These are phyloP conservation scores for Apodemus speciosus DNA, from an alignment of 2,113 vertebrate species.

Conservation along the genomic window DNA sequence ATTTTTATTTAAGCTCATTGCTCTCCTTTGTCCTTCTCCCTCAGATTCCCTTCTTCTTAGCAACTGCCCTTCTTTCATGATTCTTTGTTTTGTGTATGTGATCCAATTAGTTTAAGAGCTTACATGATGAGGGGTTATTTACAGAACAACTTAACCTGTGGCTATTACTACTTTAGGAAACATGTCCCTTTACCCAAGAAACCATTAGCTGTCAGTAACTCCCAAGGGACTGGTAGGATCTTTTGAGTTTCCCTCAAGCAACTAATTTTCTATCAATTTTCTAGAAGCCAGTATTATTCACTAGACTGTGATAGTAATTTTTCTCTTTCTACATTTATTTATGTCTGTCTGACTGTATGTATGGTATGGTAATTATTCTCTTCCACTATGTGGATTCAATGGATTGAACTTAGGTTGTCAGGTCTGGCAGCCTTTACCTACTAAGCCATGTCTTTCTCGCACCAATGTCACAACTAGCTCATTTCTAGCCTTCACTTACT, in stretches of 20 bases:
- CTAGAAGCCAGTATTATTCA: neutral
- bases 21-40: neutral
- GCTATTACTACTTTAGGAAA: neutral
- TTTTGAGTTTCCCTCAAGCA: neutral
- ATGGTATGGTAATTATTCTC: neutral
- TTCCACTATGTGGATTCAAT: neutral
- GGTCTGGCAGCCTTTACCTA: neutral
- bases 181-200: neutral
- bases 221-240: neutral
- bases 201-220: neutral
- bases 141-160: neutral
- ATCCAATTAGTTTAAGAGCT: neutral
- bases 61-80: neutral
- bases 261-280: slow-evolving; percentile 2
- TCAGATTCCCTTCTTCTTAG: neutral
- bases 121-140: neutral
- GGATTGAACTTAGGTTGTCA: neutral
- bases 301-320: neutral
- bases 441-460: too few relatives aligned
- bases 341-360: neutral
- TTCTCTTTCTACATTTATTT: neutral
- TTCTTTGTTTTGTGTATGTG: neutral
- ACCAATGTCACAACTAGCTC: neutral
- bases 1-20: neutral
- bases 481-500: slow-evolving; percentile 1